A percentile compares a stretch with the other conserved stretches of the same genome.
Evolutionary conservation across 2,797 vertebrate genomes (phyloP).

Genomic region (Melanotaenia boesemani): DNA sequence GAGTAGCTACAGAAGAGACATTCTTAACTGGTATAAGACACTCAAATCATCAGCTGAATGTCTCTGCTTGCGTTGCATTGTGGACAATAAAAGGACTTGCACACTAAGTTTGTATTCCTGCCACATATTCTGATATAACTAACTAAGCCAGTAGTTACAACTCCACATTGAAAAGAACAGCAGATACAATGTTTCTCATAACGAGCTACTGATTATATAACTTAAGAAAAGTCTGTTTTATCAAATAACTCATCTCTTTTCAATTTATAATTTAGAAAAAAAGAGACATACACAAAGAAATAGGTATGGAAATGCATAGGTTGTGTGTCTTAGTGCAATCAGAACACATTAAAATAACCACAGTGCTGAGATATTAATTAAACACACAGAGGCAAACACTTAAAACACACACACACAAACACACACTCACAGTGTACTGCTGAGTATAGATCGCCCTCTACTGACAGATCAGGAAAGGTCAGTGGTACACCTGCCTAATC

Average conservation of each 20-base stretch:
- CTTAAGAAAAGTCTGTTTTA: neutral
- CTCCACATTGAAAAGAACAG: neutral
- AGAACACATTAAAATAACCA: constrained; percentile 81
- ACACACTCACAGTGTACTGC: constrained; percentile 68
- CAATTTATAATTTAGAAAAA: constrained; percentile 76
- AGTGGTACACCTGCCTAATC: constrained; percentile 23
- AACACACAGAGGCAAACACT: constrained; percentile 64
- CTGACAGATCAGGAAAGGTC: constrained; percentile 75
- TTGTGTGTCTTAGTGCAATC: constrained; percentile 84
- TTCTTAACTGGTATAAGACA: neutral
- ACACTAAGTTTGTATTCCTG: neutral
- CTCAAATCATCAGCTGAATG: neutral
- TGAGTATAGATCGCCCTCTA: constrained; percentile 91
- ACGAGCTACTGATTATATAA: neutral
- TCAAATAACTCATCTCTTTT: constrained; percentile 76
- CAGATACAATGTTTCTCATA: neutral
- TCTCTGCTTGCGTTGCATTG: neutral
- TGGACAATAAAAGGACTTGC: neutral
- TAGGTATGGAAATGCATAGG: constrained; percentile 37
- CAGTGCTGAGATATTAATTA: constrained; percentile 76
- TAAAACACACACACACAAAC: constrained; percentile 6
- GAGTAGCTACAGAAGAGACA: neutral
- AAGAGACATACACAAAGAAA: constrained; percentile 24
- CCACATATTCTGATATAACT: neutral
- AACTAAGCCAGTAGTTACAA: constrained; percentile 4